Evolutionary conservation across 2,113 vertebrate species (phyloP).

Genomic region (Paralichthys olivaceus): DNA sequence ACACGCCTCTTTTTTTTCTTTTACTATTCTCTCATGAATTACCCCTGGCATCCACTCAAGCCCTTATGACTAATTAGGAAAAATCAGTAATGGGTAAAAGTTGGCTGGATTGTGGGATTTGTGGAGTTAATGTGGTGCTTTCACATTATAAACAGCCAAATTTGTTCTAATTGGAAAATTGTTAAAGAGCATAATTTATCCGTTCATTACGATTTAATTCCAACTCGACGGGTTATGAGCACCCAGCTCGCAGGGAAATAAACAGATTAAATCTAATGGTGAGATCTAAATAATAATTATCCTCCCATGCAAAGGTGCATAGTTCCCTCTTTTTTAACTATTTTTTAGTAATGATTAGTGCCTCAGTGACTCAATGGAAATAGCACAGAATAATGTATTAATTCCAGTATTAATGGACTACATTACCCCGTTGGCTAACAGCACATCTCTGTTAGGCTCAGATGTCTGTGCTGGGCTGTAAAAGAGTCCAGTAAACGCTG

Average conservation of each 20-base stretch:
- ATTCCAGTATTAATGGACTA: background rate
- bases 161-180: constrained; percentile 39
- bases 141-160: constrained; percentile 23
- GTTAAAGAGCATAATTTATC: constrained; percentile 22
- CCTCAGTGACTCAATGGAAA: background rate
- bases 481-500: constrained; percentile 47
- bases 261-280: background rate
- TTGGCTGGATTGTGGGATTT: constrained; percentile 30
- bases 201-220: constrained; percentile 7
- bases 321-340: background rate
- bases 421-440: constrained; percentile 15
- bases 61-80: constrained; percentile 39
- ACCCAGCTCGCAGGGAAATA: background rate
- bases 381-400: background rate
- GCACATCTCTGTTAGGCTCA: constrained; percentile 39
- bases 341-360: background rate
- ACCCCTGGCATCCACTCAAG: constrained; percentile 48
- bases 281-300: background rate
- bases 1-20: constrained; percentile 37
- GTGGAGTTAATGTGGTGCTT: constrained; percentile 33
- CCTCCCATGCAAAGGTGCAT: background rate
- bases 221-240: background rate
- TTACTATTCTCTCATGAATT: constrained; percentile 53
- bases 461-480: constrained; percentile 48
- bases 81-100: constrained; percentile 29